Percentiles rank a stretch among this genome's conserved stretches.
Conservation (phyloP, 2,888 invertebrate genomes). For the Dioctria rufipes region DNA sequence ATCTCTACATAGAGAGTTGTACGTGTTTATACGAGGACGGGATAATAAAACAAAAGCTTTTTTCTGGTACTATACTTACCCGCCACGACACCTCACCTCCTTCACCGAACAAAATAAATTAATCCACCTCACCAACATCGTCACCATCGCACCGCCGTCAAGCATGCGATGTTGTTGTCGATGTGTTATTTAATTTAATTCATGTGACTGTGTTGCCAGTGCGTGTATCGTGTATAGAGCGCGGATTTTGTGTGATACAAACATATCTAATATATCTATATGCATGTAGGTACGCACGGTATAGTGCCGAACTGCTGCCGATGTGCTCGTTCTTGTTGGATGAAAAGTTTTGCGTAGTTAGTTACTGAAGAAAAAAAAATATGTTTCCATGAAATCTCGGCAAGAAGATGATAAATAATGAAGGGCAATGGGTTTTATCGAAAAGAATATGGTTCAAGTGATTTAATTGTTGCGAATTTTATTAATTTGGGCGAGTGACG, state of each 20-base stretch:
- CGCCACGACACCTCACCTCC: conserved; percentile 5
- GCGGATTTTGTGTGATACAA: no score
- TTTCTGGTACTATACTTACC: background rate
- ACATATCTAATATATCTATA: no score
- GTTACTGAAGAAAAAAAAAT: conserved; percentile 43
- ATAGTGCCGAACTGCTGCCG: background rate
- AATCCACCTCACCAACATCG: background rate
- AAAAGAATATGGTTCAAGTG: conserved; percentile 24
- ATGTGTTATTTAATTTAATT: conserved; percentile 28
- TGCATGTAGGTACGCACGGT: background rate
- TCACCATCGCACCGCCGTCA: background rate
- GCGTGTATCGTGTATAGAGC: background rate
- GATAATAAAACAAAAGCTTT: background rate
- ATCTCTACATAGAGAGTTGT: no score
- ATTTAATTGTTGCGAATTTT: conserved; percentile 22
- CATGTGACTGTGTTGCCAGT: conserved; percentile 36
- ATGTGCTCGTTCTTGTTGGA: conserved; percentile 26
- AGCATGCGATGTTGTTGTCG: background rate
- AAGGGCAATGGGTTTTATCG: conserved; percentile 13
- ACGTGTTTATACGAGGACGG: no score
- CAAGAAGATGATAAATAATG: conserved; percentile 8
- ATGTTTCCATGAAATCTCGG: conserved; percentile 27
- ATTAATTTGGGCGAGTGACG: background rate
- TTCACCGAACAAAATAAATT: background rate
- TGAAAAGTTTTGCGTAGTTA: conserved; percentile 49